These are phyloP conservation scores for Ammodytes dubius DNA, from an alignment of 2,113 vertebrate genomes.

Conservation along the genomic window DNA sequence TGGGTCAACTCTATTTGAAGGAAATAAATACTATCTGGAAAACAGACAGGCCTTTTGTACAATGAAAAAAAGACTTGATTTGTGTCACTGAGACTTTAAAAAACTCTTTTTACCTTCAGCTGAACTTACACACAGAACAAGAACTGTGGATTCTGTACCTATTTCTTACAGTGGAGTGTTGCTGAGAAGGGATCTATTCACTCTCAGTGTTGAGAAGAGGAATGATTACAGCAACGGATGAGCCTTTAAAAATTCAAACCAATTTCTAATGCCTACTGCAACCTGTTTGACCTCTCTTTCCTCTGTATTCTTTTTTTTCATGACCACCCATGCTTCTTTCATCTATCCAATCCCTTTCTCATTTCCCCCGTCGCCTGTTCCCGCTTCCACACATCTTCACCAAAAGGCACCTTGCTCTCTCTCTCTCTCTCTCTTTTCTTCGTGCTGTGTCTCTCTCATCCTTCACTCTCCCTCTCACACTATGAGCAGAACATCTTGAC, in stretches of 20 bases:
- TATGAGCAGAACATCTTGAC: slow-evolving; percentile 57
- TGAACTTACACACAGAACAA: not conserved
- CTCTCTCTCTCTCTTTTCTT: not conserved
- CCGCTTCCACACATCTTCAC: slow-evolving; percentile 26
- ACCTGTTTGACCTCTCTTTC: not conserved
- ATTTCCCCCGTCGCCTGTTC: slow-evolving; percentile 18
- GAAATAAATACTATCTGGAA: not conserved
- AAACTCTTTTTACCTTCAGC: not conserved
- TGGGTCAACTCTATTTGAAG: not conserved
- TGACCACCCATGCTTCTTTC: not conserved
- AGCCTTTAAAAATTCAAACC: slow-evolving; percentile 4
- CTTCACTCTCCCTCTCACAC: slow-evolving; percentile 40
- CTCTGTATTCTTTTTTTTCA: not conserved
- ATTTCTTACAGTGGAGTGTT: not conserved
- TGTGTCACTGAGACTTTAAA: not conserved
- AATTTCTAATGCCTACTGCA: not conserved
- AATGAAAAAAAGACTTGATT: not conserved
- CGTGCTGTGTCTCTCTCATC: slow-evolving; percentile 4
- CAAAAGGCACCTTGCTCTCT: not conserved
- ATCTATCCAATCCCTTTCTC: slow-evolving; percentile 21
- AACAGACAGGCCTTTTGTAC: not conserved
- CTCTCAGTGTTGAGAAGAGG: not conserved
- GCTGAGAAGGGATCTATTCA: not conserved
- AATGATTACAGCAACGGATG: slow-evolving; percentile 7
- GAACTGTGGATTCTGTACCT: not conserved